Base-by-base conservation (phyloP, 2,797 vertebrate species). In the Chiloscyllium punctatum region DNA sequence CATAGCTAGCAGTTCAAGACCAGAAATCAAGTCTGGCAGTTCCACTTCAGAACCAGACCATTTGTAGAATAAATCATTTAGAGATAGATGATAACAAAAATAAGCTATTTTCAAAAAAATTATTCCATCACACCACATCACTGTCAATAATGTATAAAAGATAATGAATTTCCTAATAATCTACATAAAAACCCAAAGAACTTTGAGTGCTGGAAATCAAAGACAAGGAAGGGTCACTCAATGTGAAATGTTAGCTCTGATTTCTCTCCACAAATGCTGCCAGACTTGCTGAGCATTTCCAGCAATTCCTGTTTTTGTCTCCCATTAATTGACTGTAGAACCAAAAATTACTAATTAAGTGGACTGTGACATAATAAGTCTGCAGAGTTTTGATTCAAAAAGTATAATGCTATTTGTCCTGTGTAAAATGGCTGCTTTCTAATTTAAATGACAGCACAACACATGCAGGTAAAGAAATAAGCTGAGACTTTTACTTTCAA, bases 81-180 rank as follows among this genome's bases (percentile, higher is more conserved):
- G 37, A 25, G 33, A 68, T 6, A 66, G n/a, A 66, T 3, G n/a
- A 66, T 13, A 48, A 53, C 51, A 57, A 62, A 62, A 66, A 90
- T 33, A 72, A 53, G 16, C 62, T n/a, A 91, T 95, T 48, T 33
- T n/a, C 11, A 51, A 95, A 27, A 9, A 95, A 77, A 8, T 33
- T 77, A 95, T 74, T 72, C 77, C 48, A 95, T 95, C 94, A 66
- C 21, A 9, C n/a, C n/a, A 68, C 33, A 4, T 92, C 8, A 68
- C 8, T 68, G 18, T 68, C n/a, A 95, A 27, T 30, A 2, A 71
- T 48, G 27, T 30, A 94, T 42, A 94, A 23, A 37, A 94, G 62
- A n/a, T 94, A 69, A 94, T 51, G 42, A 94, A 94, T 94, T 30
- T 53, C 48, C 37, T 42, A 74, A 72, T 94, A 94, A 94, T 74